These are phyloP conservation scores for Acipenser transmontanus DNA, from an alignment of 2,797 vertebrate species.

Conservation along the genomic window DNA sequence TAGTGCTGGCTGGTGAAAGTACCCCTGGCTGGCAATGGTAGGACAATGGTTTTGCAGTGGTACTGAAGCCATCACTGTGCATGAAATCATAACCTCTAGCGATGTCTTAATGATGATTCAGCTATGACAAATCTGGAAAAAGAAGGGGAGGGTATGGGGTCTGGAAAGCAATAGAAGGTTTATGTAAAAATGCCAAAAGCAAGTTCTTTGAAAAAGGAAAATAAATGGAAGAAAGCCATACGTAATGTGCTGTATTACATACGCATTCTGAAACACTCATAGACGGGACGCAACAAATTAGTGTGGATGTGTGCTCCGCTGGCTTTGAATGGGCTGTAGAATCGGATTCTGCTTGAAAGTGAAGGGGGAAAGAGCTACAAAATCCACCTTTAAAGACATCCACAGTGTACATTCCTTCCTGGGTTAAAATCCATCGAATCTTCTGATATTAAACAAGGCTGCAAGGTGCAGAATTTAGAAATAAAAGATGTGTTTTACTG, in stretches of 20 bases:
- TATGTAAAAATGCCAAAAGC: constrained; percentile 27
- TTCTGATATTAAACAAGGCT: too few relatives aligned
- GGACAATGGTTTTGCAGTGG: constrained; percentile 55
- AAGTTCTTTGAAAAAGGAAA: constrained; percentile 47
- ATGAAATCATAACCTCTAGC: constrained; percentile 46
- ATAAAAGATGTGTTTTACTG: too few relatives aligned
- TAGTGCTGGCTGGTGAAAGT: constrained; percentile 36
- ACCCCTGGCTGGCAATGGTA: constrained; percentile 38
- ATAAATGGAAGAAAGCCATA: constrained; percentile 52
- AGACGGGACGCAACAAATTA: constrained; percentile 44
- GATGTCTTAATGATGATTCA: constrained; percentile 53
- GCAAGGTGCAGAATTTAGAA: too few relatives aligned
- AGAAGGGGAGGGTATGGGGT: constrained; percentile 54
- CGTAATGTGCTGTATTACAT: constrained; percentile 65
- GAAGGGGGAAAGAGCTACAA: constrained; percentile 72
- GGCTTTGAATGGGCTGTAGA: constrained; percentile 66
- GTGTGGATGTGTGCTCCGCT: constrained; percentile 75
- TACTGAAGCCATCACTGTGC: constrained; percentile 38
- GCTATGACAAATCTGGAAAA: constrained; percentile 61
- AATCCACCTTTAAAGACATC: constrained; percentile 71
- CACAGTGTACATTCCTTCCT: constrained; percentile 64
- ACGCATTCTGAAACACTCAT: constrained; percentile 66
- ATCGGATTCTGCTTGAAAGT: constrained; percentile 75
- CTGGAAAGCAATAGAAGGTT: constrained; percentile 33
- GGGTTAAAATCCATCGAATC: constrained; percentile 71